Base-by-base conservation (phyloP, 2,113 vertebrate genomes). In the Chlamydotis undulata region DNA sequence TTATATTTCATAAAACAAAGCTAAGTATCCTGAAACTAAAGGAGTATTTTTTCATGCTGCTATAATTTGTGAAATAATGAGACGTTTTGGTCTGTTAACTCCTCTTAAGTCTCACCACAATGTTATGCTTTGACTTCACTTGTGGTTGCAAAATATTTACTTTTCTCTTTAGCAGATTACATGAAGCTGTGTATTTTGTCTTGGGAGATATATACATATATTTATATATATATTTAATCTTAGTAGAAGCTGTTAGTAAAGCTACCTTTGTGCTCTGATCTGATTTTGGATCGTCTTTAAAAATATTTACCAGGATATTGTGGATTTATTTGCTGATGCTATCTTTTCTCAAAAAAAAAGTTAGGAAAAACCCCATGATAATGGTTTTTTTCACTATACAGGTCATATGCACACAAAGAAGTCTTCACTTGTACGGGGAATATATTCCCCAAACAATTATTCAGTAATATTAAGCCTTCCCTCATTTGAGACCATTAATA, bases 131-230 rank as follows among this genome's bases (percentile, higher is more conserved):
- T 91, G 86, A 91, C 65, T 95, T 94, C 92, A 97, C 95, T 97
- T 96, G 96, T 89, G 95, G 95, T 96, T 89, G 84, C 74, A 92
- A 96, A 96, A 96, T 96, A 96, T 96, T 96, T 94, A 93, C 95
- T 96, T 94, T 97, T 94, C 95, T 96, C 89, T 97, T 97, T 84
- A 95, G 87, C 95, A 96, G 83, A 94, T 97, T 96, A 94, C 85
- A 76, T 76, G 91, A 96, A 96, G 84, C 70, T 89, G 93, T 94
- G 90, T 96, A 95, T 93, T 97, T 96, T 97, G 91, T 96, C 94
- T 95, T 95, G 81, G 77, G 81, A 97, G 87, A 95, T 71, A 94
- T 74, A 95, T 57, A 64, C 53, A 63, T 77, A 59, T 77, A 80
- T 88, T 90, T 89, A 45, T 53, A 86, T 56, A 31, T 59, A 50